Evolutionary conservation across 2,888 invertebrate genomes (phyloP).

Genomic region (Sesamia inferens): DNA sequence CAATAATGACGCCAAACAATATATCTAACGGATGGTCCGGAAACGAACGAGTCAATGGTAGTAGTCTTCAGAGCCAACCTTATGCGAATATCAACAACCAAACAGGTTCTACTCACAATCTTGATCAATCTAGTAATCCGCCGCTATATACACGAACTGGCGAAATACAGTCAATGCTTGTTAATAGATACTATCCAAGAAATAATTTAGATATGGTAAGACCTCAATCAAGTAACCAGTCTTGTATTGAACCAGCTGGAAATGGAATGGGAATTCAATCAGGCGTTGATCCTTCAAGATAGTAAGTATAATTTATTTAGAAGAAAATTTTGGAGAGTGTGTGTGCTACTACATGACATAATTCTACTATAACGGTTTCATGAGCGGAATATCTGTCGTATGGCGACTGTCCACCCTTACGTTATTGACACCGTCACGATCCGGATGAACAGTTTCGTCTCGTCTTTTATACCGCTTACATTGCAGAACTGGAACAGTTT

Average conservation of each 20-base stretch:
- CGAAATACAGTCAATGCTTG: not conserved
- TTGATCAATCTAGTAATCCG: not conserved
- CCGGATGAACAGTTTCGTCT: no score
- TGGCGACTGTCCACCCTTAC: no score
- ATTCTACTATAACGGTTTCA: no score
- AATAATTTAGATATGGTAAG: not conserved
- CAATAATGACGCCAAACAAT: not conserved
- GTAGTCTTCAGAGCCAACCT: slow-evolving; percentile 13
- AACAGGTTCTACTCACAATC: not conserved
- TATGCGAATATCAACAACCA: slow-evolving; percentile 2
- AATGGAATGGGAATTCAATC: not conserved
- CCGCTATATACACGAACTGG: slow-evolving; percentile 32
- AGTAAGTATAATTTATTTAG: slow-evolving; percentile 27
- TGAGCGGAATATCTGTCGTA: no score
- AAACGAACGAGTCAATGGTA: not conserved
- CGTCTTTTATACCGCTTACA: no score
- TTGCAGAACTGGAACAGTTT: no score
- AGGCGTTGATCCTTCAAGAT: slow-evolving; percentile 4
- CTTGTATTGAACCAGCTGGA: not conserved
- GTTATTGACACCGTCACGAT: no score
- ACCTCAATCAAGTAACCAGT: slow-evolving; percentile 5
- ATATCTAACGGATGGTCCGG: slow-evolving; percentile 10
- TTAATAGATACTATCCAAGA: not conserved
- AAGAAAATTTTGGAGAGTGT: no score
- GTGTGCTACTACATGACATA: no score